Conservation (phyloP, 2,113 vertebrate genomes). For the Lepus americanus region DNA sequence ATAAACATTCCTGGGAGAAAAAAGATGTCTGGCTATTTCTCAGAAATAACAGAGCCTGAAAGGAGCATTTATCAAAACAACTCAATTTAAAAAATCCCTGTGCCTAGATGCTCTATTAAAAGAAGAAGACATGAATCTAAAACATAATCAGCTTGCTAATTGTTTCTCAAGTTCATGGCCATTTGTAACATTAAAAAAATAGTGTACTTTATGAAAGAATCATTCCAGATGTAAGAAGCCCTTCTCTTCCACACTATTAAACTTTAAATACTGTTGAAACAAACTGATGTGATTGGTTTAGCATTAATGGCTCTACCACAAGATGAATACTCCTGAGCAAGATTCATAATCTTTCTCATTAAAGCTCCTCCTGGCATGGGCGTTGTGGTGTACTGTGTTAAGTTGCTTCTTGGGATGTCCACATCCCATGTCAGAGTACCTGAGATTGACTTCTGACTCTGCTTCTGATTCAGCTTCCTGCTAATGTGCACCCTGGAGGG, state of each 20-base stretch:
- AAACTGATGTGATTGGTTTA: constrained; percentile 19
- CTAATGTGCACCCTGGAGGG: too few species aligned
- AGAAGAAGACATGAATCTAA: constrained; percentile 60
- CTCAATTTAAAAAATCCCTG: constrained; percentile 38
- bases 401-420: too few species aligned
- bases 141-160: constrained; percentile 49
- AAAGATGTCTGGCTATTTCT: constrained; percentile 78
- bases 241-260: constrained; percentile 28
- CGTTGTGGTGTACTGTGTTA: too few species aligned
- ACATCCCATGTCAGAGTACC: too few species aligned
- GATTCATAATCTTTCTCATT: constrained; percentile 50
- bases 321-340: not conserved
- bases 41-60: constrained; percentile 78
- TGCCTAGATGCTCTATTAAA: constrained; percentile 48
- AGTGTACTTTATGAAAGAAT: constrained; percentile 53
- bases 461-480: too few species aligned
- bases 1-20: constrained; percentile 79
- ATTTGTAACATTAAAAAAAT: constrained; percentile 47
- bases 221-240: constrained; percentile 12
- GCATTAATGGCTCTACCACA: not conserved
- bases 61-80: constrained; percentile 76
- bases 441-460: too few species aligned
- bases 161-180: constrained; percentile 58
- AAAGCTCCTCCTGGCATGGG: not conserved
- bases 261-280: constrained; percentile 45